Conservation (phyloP, 2,113 vertebrate genomes). For the Acanthochromis polyacanthus region DNA sequence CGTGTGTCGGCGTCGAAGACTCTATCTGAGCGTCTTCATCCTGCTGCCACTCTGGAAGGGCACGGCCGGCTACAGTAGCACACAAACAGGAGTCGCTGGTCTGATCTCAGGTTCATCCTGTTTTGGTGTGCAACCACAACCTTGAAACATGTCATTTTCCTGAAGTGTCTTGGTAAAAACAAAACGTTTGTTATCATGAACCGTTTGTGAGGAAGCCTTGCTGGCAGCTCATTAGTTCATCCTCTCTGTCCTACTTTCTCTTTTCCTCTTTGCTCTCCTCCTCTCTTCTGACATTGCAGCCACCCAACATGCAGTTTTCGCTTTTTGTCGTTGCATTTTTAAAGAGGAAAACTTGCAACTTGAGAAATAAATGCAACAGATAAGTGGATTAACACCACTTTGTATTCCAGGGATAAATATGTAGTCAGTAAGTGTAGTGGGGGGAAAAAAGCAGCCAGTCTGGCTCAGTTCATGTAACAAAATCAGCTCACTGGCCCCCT, state of each 20-base stretch:
- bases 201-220: slow-evolving; percentile 63
- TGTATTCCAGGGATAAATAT: no score
- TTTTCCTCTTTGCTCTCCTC: background rate
- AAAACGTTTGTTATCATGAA: slow-evolving; percentile 73
- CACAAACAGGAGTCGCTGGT: slow-evolving; percentile 73
- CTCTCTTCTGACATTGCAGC: background rate
- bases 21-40: slow-evolving; percentile 65
- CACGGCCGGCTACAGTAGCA: slow-evolving; percentile 62
- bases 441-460: no score
- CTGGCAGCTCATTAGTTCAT: slow-evolving; percentile 66
- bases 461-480: no score
- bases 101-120: slow-evolving; percentile 81
- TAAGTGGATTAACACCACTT: background rate
- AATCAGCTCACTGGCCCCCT: no score
- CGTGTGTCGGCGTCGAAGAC: slow-evolving; percentile 8
- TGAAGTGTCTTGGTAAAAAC: slow-evolving; percentile 75
- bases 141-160: slow-evolving; percentile 82
- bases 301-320: background rate
- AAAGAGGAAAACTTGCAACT: background rate
- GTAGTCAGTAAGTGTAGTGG: no score
- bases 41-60: slow-evolving; percentile 77
- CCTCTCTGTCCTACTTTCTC: slow-evolving; percentile 34
- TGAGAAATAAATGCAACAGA: background rate
- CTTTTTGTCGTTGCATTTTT: background rate
- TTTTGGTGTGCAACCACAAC: slow-evolving; percentile 80